Evolutionary conservation across 1,140 invertebrate species (phyloP), one percentile per base, ranked within the genome.

Genomic region (Bombus confusus): DNA sequence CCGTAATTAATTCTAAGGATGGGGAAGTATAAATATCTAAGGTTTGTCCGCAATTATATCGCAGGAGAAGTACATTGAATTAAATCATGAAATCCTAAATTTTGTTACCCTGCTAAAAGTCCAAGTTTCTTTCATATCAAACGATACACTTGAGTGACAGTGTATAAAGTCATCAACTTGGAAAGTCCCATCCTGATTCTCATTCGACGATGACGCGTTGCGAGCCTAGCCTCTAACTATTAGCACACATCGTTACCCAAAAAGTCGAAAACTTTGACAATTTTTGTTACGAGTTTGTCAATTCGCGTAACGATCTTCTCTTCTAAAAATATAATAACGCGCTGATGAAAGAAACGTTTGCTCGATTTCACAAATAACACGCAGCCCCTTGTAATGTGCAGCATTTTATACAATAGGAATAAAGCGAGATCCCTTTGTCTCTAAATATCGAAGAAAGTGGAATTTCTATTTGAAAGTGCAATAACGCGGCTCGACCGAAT

Each of bases 201-300:
- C 47, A 22, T 2, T 22, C 47, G 47, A 52, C 47, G 1, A 47
- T 18, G 18, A 52, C 47, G 22, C 47, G 59, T n/a, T 13, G 59
- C 4, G 28, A n/a, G 28, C n/a, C 4, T n/a, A 62, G 2, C 10
- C 10, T 59, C 10, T 10, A 3, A 59, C 10, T 12, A 28, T n/a
- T 13, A 12, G 3, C 3, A n/a, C 1, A 62, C 12, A n/a, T n/a
- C 1, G 59, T n/a, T 47, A 47, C 1, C 47, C 47, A 47, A 52
- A 52, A 1, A 18, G 5, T 18, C 3, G 1, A 0, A 6, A 52
- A 22, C 1, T 2, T 0, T 8, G 47, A 22, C 47, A 0, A 47
- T 52, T 18, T 5, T 18, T 18, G 47, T 47, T 6, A 47, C 43
- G 15, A 47, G 13, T 47, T 47, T 13, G 3, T 15, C 43, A 3